Evolutionary conservation across 1,140 invertebrate species (phyloP).

Genomic region (Eubasilissa regina): DNA sequence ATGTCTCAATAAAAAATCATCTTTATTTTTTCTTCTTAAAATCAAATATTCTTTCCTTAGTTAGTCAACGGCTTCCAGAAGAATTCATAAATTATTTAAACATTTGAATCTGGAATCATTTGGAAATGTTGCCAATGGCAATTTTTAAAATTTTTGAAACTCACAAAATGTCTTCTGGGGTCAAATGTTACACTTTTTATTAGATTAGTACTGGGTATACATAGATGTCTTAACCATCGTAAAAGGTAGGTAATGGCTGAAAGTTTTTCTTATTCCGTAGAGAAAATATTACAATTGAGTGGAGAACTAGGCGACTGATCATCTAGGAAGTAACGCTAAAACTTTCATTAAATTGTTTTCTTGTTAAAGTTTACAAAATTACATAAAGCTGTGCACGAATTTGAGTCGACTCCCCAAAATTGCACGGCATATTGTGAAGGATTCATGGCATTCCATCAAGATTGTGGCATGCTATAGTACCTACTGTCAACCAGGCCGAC

Average conservation of each 20-base stretch:
- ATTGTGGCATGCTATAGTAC: neutral
- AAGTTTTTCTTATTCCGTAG: constrained; percentile 16
- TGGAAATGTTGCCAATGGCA: neutral
- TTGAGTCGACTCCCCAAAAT: constrained; percentile 7
- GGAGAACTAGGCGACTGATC: constrained; percentile 3
- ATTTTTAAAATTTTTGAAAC: constrained; percentile 16
- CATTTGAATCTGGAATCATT: neutral
- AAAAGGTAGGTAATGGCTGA: constrained; percentile 48
- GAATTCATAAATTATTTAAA: constrained; percentile 6
- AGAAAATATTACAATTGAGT: neutral
- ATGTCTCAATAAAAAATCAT: constrained; percentile 8
- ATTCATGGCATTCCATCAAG: constrained; percentile 1
- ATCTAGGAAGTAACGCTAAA: constrained; percentile 17
- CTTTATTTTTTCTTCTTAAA: neutral
- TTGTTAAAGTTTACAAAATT: constrained; percentile 6
- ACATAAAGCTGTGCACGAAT: constrained; percentile 23
- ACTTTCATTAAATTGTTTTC: constrained; percentile 1
- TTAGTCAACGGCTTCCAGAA: constrained; percentile 17
- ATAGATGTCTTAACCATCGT: constrained; percentile 40
- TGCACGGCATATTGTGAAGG: neutral
- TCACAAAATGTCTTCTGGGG: constrained; percentile 36
- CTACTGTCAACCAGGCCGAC: constrained; percentile 15
- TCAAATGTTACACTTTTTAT: neutral
- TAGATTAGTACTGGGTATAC: constrained; percentile 41
- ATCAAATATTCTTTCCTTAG: constrained; percentile 21